A percentile compares a stretch with the other conserved stretches of the same genome.
Evolutionary conservation across 2,797 vertebrate species (phyloP).

Genomic region (Paratrypauchen microcephalus): DNA sequence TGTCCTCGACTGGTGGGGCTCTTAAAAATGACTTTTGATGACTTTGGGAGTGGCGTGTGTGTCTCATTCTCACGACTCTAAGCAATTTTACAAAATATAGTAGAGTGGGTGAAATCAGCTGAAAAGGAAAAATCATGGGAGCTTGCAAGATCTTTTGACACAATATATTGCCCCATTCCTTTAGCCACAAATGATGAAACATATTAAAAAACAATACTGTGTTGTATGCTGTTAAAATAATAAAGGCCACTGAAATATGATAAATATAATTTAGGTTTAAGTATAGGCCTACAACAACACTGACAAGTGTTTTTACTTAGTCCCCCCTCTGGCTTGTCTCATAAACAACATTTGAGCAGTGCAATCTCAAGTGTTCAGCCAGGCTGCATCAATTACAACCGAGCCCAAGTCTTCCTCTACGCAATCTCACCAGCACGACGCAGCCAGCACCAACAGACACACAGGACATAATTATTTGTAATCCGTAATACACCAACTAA

Average conservation of each 20-base stretch:
- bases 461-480: neutral
- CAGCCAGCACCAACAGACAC: neutral
- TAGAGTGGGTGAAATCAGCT: neutral
- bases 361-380: slow-evolving; percentile 51
- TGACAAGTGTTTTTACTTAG: slow-evolving; percentile 28
- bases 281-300: neutral
- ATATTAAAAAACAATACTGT: too few relatives aligned
- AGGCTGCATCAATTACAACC: slow-evolving; percentile 53
- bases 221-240: neutral
- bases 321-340: slow-evolving; percentile 40
- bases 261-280: neutral
- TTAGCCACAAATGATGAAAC: neutral
- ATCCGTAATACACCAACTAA: neutral
- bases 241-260: neutral
- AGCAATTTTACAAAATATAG: neutral
- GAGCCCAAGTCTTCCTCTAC: slow-evolving; percentile 33
- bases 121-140: neutral
- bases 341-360: slow-evolving; percentile 64
- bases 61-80: neutral
- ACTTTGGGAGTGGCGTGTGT: neutral
- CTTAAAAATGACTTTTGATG: neutral
- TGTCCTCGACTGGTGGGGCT: neutral
- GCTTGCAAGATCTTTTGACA: neutral
- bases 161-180: neutral
- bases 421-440: slow-evolving; percentile 23